A percentile compares a stretch with the other conserved stretches of the same genome.
These are phyloP conservation scores for Pachypanchax playfairii DNA, from an alignment of 2,113 vertebrate species.

Conservation along the genomic window DNA sequence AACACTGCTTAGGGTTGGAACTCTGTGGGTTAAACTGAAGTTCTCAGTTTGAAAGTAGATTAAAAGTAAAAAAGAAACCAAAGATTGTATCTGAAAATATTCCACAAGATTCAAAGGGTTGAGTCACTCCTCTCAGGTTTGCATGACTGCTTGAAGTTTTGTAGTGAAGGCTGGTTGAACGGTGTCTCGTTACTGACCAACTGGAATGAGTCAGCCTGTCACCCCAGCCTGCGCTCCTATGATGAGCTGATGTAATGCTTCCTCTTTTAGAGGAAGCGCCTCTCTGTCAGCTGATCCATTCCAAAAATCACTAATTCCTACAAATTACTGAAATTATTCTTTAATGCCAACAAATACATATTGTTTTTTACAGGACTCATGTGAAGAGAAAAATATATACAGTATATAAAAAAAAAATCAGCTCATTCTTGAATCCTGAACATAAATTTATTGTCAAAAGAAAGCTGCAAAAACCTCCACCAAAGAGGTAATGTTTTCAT, in stretches of 20 bases:
- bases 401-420: too few species aligned
- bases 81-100: neutral
- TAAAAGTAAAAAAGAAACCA: neutral
- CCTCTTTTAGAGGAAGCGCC: slow-evolving; percentile 43
- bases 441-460: too few species aligned
- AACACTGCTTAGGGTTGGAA: neutral
- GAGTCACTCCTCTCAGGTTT: neutral
- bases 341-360: neutral
- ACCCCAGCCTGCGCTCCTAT: neutral
- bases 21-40: neutral
- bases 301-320: neutral
- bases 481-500: too few species aligned
- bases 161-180: slow-evolving; percentile 6
- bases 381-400: neutral
- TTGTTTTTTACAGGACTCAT: neutral
- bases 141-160: slow-evolving; percentile 15
- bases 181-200: slow-evolving; percentile 23
- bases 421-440: neutral
- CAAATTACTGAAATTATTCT: slow-evolving; percentile 1
- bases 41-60: neutral
- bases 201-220: slow-evolving; percentile 30
- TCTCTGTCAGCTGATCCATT: slow-evolving; percentile 17
- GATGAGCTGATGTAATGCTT: slow-evolving; percentile 41
- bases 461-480: too few species aligned
- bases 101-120: neutral